A percentile compares a stretch with the other conserved stretches of the same genome.
These are phyloP conservation scores for Drosophila meridionalis DNA, from an alignment of 2,888 invertebrate species.

Conservation along the genomic window DNA sequence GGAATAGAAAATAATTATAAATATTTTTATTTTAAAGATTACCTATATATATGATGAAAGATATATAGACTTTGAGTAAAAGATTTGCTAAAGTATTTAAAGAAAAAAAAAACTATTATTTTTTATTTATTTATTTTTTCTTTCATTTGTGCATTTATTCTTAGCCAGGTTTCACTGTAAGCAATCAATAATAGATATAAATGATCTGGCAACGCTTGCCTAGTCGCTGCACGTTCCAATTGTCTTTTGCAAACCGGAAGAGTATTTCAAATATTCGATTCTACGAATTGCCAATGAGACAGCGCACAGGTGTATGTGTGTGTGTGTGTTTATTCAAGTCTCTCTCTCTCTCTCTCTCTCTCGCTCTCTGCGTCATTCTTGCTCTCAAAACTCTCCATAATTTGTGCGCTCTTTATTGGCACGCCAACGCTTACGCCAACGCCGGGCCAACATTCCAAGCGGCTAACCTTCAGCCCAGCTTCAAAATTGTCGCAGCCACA, in stretches of 20 bases:
- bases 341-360: slow-evolving; percentile 14
- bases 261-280: slow-evolving; percentile 45
- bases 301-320: slow-evolving; percentile 25
- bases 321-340: slow-evolving; percentile 21
- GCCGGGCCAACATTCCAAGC: slow-evolving; percentile 72
- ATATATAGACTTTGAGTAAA: background rate
- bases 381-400: slow-evolving; percentile 12
- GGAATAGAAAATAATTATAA: background rate
- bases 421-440: slow-evolving; percentile 58
- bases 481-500: slow-evolving; percentile 63
- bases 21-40: background rate
- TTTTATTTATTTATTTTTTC: no score
- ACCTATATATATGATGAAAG: background rate
- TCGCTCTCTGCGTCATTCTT: slow-evolving; percentile 5
- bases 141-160: slow-evolving; percentile 1
- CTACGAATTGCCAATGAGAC: slow-evolving; percentile 43
- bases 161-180: background rate
- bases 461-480: slow-evolving; percentile 72
- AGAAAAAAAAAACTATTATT: background rate
- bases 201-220: slow-evolving; percentile 16
- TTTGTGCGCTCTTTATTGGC: slow-evolving; percentile 23
- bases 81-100: background rate
- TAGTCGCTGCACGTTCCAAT: slow-evolving; percentile 33
- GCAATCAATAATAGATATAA: slow-evolving; percentile 1
- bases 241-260: slow-evolving; percentile 40